phyloP scores from a whole-genome alignment of 1,140 invertebrate genomes.

The Mactra quadrangularis region DNA sequence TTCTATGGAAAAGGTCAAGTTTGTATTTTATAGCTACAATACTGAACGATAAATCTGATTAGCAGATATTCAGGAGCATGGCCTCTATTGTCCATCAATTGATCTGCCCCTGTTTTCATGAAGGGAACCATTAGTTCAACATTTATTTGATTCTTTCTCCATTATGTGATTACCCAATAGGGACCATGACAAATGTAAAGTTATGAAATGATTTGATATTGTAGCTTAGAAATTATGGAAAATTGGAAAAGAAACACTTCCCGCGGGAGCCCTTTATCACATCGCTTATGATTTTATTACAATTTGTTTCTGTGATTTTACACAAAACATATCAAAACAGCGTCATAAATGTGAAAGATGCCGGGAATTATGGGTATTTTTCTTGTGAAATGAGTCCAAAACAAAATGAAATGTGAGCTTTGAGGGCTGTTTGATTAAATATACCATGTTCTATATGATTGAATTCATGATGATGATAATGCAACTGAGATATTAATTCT shows the following conservation, averaged over 20 bases:
- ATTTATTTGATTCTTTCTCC: slow-evolving; percentile 30
- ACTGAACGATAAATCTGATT: no score
- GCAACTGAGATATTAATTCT: no score
- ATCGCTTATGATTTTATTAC: slow-evolving; percentile 63
- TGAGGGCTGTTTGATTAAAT: no score
- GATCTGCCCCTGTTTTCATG: no score
- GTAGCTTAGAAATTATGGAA: slow-evolving; percentile 56
- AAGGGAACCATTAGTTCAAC: slow-evolving; percentile 29
- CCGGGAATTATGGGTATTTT: slow-evolving; percentile 38
- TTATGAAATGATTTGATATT: slow-evolving; percentile 63
- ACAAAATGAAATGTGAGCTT: no score
- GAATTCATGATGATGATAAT: no score
- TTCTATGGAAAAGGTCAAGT: no score
- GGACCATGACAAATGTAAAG: slow-evolving; percentile 50
- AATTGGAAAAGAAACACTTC: slow-evolving; percentile 54
- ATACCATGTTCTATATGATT: no score
- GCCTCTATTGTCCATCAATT: no score
- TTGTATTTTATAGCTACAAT: no score
- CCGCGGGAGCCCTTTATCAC: slow-evolving; percentile 28
- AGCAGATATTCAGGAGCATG: no score
- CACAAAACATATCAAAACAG: slow-evolving; percentile 41
- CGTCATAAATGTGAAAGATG: slow-evolving; percentile 41
- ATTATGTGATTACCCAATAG: slow-evolving; percentile 44
- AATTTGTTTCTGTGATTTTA: slow-evolving; percentile 17
- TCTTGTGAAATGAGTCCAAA: no score